Base-by-base conservation (phyloP, 2,888 invertebrate genomes). In the Lithophane leautieri region DNA sequence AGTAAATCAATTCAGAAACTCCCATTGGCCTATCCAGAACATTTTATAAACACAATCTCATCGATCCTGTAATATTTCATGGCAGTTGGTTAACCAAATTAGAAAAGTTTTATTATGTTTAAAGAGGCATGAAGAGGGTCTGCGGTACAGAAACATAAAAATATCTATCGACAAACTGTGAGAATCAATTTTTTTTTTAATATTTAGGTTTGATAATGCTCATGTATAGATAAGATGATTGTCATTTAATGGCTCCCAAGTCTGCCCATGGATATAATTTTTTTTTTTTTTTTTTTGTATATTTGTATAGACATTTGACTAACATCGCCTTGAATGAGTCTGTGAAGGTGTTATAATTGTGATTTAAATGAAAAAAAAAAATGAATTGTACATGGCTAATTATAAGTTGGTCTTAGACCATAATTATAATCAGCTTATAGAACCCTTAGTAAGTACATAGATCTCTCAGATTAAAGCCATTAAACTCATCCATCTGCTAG, bases 61-160 rank as follows among this genome's bases (percentile, higher is more conserved):
- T 75, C 54, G 63, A 67, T 75, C 22, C 19, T 42, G 52, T 66
- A 69, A 85, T 85, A 75, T 87, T 87, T 79, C 60, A 81, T 78
- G 76, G 61, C 58, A 61, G 44, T 68, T 54, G 34, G 52, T 40
- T 67, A 40, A 54, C 62, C 73, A 82, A 85, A 87, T 87, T 79
- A 84, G 82, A 85, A 84, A 85, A 85, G 79, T 87, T 85, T 82
- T 85, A 72, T 74, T 76, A 81, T 73, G 28, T 76, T 4, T 34
- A 34, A 6, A 34, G 34, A 34, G 34, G 34, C 6, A 34, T 34
- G 34, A 34, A 6, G 4, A 34, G 34, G 34, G 34, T 71, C 70
- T 40, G 50, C 61, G 56, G 74, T 61, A 61, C 66, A 71, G 52
- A 58, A 76, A 73, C 50, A n/a, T n/a, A n/a, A n/a, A 61, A 69